phyloP scores from a whole-genome alignment of 2,888 invertebrate species.

The Ectemnius continuus region DNA sequence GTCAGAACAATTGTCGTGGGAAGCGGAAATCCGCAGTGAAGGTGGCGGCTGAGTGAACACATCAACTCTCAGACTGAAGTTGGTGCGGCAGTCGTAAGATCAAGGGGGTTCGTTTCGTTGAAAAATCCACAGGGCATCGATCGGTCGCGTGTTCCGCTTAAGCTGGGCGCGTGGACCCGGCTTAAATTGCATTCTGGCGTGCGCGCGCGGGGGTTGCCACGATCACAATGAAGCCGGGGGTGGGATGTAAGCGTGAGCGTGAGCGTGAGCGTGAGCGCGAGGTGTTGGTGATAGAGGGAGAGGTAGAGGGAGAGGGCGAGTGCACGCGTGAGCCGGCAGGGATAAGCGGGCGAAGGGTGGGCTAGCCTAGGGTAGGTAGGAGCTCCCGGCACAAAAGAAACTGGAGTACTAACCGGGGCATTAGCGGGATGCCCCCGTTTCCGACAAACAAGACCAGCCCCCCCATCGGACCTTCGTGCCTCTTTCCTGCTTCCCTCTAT shows the following conservation, averaged over 20 bases:
- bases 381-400: conserved; percentile 65
- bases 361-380: conserved; percentile 38
- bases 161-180: conserved; percentile 52
- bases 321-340: conserved; percentile 32
- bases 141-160: conserved; percentile 49
- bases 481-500: conserved; percentile 11
- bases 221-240: no score
- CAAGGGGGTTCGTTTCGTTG: no score
- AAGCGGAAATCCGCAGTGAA: no score
- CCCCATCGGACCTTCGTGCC: conserved; percentile 48
- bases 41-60: no score
- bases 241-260: no score
- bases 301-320: conserved; percentile 48
- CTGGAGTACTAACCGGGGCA: conserved; percentile 75
- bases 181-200: conserved; percentile 69
- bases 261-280: no score
- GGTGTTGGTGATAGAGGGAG: conserved; percentile 6
- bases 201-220: no score
- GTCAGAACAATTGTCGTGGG: no score
- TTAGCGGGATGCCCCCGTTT: conserved; percentile 72
- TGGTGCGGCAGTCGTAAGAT: no score
- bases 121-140: conserved; percentile 16
- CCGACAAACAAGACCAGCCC: conserved; percentile 73
- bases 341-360: conserved; percentile 43
- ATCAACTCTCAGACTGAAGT: no score